phyloP scores from a whole-genome alignment of 1,140 invertebrate species.

The Leptopilina boulardi region DNA sequence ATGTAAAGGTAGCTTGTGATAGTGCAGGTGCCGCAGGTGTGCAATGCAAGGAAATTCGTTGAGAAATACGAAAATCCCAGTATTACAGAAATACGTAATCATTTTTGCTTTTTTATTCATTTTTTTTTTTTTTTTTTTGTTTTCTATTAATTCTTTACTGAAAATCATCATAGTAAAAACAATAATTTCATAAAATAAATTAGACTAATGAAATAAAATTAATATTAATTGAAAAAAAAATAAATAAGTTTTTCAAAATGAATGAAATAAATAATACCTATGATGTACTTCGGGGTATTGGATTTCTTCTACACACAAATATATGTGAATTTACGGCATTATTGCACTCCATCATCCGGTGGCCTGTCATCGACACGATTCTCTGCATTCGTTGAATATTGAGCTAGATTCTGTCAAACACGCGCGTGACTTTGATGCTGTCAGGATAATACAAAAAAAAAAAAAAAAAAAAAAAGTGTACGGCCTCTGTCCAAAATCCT shows the following conservation, averaged over 20 bases:
- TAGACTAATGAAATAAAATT: no score
- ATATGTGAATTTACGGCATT: constrained; percentile 34
- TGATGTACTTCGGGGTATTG: no score
- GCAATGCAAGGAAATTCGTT: constrained; percentile 22
- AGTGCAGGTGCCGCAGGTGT: not conserved
- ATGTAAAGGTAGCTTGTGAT: not conserved
- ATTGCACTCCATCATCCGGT: constrained; percentile 45
- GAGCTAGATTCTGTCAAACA: not conserved
- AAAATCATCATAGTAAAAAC: no score
- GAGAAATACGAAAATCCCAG: constrained; percentile 20
- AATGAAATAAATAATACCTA: not conserved
- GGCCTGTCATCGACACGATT: constrained; percentile 42
- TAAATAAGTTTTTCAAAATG: not conserved
- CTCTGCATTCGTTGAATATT: constrained; percentile 24
- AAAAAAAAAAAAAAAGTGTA: no score
- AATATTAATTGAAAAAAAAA: no score
- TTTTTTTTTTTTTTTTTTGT: not conserved
- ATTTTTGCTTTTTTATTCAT: not conserved
- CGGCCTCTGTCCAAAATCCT: no score
- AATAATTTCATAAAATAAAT: not conserved
- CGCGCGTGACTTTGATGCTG: not conserved
- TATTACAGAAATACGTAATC: constrained; percentile 2
- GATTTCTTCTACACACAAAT: not conserved
- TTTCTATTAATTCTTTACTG: no score
- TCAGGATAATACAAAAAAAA: no score